Evolutionary conservation across 2,888 invertebrate genomes (phyloP).

Genomic region (Amphipoea oculea): DNA sequence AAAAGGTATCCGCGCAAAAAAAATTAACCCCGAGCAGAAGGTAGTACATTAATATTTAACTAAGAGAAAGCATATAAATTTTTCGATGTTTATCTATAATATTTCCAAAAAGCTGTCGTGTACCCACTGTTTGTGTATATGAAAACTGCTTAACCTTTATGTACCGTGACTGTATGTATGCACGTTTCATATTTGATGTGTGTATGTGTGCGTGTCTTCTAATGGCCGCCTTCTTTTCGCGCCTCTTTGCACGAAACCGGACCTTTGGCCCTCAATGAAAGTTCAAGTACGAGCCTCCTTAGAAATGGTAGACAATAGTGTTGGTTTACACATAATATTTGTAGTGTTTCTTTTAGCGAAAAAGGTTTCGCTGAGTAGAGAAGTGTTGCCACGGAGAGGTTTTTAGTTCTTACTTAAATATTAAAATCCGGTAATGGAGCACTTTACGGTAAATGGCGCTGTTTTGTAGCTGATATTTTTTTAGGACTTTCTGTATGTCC

Average conservation of each 20-base stretch:
- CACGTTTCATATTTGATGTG: not conserved
- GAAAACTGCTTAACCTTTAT: conserved; percentile 11
- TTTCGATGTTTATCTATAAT: not conserved
- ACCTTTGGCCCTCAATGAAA: conserved; percentile 55
- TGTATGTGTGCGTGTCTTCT: conserved; percentile 19
- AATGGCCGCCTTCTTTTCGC: conserved; percentile 50
- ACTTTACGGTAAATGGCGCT: not conserved
- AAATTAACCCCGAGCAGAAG: too few relatives aligned
- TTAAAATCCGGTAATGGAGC: not conserved
- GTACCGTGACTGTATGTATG: not conserved
- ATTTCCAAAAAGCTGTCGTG: not conserved
- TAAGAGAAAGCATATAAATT: too few relatives aligned
- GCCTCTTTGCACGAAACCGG: conserved; percentile 45
- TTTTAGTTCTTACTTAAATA: conserved; percentile 10
- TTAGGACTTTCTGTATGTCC: not conserved
- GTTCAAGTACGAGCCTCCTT: conserved; percentile 58
- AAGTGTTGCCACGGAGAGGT: not conserved
- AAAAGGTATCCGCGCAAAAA: too few relatives aligned
- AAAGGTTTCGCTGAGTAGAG: conserved; percentile 37
- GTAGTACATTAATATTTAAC: too few relatives aligned
- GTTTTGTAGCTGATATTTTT: conserved; percentile 4
- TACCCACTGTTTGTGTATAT: not conserved
- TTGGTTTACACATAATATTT: conserved; percentile 43
- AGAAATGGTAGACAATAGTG: conserved; percentile 62
- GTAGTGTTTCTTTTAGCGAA: conserved; percentile 20